Evolutionary conservation across 2,797 vertebrate species (phyloP).

Genomic region (Sebastes flavidus): DNA sequence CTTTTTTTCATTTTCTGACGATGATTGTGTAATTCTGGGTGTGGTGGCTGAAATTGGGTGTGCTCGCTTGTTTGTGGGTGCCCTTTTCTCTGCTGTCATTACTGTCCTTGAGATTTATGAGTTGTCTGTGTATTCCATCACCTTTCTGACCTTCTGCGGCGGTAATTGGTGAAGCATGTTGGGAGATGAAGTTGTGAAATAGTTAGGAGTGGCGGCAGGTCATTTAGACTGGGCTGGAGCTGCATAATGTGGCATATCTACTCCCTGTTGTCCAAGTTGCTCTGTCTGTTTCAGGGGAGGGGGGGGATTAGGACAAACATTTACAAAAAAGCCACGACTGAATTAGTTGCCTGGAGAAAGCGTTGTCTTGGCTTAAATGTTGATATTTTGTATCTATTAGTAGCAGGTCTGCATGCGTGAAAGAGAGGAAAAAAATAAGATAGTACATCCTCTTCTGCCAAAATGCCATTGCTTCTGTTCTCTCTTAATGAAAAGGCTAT

Average conservation of each 20-base stretch:
- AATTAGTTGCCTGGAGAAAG: conserved; percentile 51
- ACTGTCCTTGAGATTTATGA: conserved; percentile 71
- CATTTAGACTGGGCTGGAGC: conserved; percentile 38
- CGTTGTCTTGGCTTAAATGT: conserved; percentile 28
- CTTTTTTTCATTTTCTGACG: not conserved
- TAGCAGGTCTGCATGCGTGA: conserved; percentile 8
- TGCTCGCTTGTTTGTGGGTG: conserved; percentile 30
- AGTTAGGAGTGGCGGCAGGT: conserved; percentile 55
- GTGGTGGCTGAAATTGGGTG: conserved; percentile 9
- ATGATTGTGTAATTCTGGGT: conserved; percentile 8
- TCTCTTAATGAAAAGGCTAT: conserved; percentile 47
- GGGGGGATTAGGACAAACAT: conserved; percentile 45
- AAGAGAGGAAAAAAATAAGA: not conserved
- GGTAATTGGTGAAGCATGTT: conserved; percentile 69
- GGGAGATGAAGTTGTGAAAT: conserved; percentile 66
- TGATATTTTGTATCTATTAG: conserved; percentile 56
- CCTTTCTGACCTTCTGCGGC: conserved; percentile 63
- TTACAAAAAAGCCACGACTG: conserved; percentile 32
- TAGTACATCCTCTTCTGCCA: conserved; percentile 28
- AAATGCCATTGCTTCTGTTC: conserved; percentile 57
- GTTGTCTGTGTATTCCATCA: conserved; percentile 54
- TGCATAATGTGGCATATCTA: conserved; percentile 69
- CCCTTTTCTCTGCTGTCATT: conserved; percentile 68
- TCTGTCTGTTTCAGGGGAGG: no score
- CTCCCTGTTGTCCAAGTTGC: conserved; percentile 26